phyloP scores from a whole-genome alignment of 2,888 invertebrate genomes.

The Smittia sp. region DNA sequence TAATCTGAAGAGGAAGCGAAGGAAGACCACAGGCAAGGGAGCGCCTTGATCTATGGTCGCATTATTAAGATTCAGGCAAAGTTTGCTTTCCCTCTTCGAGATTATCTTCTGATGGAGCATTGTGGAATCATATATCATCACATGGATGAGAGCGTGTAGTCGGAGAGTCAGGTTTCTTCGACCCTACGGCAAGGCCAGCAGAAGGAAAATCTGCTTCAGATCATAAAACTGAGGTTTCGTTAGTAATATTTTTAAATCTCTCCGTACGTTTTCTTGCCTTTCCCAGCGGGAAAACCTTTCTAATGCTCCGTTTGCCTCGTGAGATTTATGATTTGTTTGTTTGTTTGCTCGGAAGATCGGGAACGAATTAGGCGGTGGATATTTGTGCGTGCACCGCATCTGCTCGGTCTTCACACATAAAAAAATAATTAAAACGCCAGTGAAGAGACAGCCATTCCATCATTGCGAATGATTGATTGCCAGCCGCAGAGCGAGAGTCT shows the following conservation, averaged over 20 bases:
- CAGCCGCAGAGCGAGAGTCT: not conserved
- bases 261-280: constrained; percentile 3
- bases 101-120: constrained; percentile 36
- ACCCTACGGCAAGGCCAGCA: not conserved
- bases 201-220: not conserved
- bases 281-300: constrained; percentile 1
- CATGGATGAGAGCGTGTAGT: constrained; percentile 20
- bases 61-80: constrained; percentile 37
- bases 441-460: not conserved
- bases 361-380: not conserved
- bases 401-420: not conserved
- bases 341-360: not conserved
- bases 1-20: constrained; percentile 16
- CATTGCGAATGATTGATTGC: not conserved
- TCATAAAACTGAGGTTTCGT: constrained; percentile 19
- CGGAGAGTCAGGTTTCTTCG: not conserved
- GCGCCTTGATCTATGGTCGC: constrained; percentile 3
- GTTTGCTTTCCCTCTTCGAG: constrained; percentile 26
- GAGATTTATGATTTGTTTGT: constrained; percentile 4
- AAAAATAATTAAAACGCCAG: constrained; percentile 5
- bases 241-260: not conserved
- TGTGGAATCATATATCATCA: constrained; percentile 27
- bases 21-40: not conserved
- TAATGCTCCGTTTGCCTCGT: not conserved
- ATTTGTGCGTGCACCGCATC: not conserved